Base-by-base conservation (phyloP, 2,888 invertebrate genomes). In the Pseudoips prasinana region DNA sequence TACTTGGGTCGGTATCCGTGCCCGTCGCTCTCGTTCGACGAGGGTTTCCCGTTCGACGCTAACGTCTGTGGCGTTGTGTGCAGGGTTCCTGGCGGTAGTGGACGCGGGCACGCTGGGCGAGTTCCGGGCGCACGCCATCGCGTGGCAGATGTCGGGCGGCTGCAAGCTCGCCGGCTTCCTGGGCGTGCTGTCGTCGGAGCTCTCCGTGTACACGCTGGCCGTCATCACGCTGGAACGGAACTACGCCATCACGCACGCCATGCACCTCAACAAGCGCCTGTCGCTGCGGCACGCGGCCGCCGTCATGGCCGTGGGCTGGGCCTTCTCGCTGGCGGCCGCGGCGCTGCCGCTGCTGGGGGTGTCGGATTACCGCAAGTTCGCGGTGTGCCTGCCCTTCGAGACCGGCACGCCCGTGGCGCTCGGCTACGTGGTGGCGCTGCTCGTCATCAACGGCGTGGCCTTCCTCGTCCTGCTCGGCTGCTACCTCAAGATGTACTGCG, bases 211-310 rank as follows among this genome's bases (percentile, higher is more conserved):
- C 87, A 98, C 98, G 1, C 89, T 99, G 62, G 97, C 98, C 1
- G 96, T 99, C 33, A 99, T 99, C 62, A 98, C 98, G 0, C 85
- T 98, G 60, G 98, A 98, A 81, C 90, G 98, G 11, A 97, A 97
- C 86, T 98, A 98, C 84, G 98, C 98, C 57, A 98, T 98, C 72
- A 98, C 98, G 1, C 97, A 98, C 85, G 98, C 98, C 37, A 98
- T 98, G 94, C 98, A 98, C 78, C 91, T 98, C 39, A 98, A 98
- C 83, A 98, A 98, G 80, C 90, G 95, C 7, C 89, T 99, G n/a
- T 96, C 97, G 0, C 83, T 98, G 50, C 94, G 94, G 23, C 97
- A 97, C 83, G 98, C 98, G 2, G 94, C 94, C 30, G 96, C 93
- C 68, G 96, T 98, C 41, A 98, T 98, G 98, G 90, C 93, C 8